Percentiles rank a stretch among this genome's conserved stretches.
phyloP scores from a whole-genome alignment of 1,140 invertebrate species.

The Euura lappo region DNA sequence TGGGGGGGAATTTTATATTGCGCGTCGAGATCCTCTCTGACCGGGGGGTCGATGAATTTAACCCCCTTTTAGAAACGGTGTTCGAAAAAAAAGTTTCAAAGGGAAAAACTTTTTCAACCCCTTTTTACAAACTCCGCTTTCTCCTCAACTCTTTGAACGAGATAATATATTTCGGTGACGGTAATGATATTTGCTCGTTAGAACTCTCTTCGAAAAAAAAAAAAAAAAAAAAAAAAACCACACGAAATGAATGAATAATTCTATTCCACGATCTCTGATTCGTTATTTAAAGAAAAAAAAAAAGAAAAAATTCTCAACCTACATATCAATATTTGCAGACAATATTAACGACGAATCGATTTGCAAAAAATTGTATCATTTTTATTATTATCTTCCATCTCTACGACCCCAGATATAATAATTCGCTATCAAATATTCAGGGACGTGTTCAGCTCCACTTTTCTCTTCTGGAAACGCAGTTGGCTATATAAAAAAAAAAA shows the following conservation, averaged over 20 bases:
- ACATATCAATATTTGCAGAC: no score
- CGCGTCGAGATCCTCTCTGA: background rate
- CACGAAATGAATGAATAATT: no score
- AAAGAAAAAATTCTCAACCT: no score
- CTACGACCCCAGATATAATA: constrained; percentile 26
- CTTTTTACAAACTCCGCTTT: constrained; percentile 2
- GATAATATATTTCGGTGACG: constrained; percentile 29
- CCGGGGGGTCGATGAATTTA: background rate
- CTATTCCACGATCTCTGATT: no score
- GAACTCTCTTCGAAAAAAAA: background rate
- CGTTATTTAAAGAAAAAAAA: no score
- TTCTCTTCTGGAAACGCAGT: background rate
- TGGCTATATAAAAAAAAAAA: background rate
- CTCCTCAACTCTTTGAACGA: constrained; percentile 11
- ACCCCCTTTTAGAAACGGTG: no score
- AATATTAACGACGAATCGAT: no score
- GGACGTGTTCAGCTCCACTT: background rate
- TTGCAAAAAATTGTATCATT: no score
- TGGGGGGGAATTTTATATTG: no score
- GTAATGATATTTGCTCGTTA: constrained; percentile 33
- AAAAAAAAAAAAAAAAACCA: no score
- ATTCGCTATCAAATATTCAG: constrained; percentile 10
- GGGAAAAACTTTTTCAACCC: background rate
- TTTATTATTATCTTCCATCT: background rate
- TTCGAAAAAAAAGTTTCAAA: no score